Evolutionary conservation across 2,113 vertebrate species (phyloP).

Genomic region (Dicrurus megarhynchus): DNA sequence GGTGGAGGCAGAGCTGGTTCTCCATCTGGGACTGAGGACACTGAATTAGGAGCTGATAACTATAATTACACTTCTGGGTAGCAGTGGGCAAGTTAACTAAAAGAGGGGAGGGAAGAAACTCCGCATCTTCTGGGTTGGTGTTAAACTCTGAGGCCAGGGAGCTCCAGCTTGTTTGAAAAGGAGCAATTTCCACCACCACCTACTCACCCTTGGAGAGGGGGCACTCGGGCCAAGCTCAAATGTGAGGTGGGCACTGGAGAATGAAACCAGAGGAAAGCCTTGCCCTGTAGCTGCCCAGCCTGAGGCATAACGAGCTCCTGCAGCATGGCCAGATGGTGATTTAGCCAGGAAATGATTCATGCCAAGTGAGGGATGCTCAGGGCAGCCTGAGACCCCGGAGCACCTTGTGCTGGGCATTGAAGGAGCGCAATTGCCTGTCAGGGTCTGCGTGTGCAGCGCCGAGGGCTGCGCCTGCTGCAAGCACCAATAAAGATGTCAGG

Average conservation of each 20-base stretch:
- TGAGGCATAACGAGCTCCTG: not conserved
- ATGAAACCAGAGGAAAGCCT: not conserved
- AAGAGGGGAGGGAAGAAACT: not conserved
- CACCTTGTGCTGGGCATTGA: not conserved
- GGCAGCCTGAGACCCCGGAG: not conserved
- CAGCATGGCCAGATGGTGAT: fast-evolving
- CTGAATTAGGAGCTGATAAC: not conserved
- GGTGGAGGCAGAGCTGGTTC: not conserved
- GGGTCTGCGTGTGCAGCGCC: not conserved
- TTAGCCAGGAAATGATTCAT: not conserved
- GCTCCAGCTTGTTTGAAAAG: not conserved
- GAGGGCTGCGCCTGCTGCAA: not conserved
- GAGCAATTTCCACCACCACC: fast-evolving
- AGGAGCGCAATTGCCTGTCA: not conserved
- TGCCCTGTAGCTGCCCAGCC: not conserved
- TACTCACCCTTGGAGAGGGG: fast-evolving
- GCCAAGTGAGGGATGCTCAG: not conserved
- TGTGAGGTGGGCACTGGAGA: not conserved
- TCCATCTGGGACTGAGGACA: not conserved
- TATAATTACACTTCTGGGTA: not conserved
- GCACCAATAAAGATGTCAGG: not conserved
- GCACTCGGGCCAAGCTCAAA: not conserved
- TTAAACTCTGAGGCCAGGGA: not conserved
- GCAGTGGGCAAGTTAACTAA: not conserved
- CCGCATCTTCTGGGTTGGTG: not conserved